Conservation (phyloP, 2,113 vertebrate species). For the Tilapia sparmanii region DNA sequence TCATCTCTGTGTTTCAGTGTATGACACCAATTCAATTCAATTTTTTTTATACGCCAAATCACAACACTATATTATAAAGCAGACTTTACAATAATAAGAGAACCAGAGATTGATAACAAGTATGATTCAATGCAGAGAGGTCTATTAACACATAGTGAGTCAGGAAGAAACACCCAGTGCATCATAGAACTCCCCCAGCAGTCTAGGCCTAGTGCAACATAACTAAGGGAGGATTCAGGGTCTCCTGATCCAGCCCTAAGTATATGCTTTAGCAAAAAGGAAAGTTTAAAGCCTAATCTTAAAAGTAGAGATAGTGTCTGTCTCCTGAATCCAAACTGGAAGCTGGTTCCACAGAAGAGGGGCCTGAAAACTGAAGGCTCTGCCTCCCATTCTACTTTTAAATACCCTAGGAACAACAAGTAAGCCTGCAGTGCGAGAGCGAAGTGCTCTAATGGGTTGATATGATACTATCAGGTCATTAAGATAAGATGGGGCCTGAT, state of each 20-base stretch:
- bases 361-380: background rate
- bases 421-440: accelerated
- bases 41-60: no score
- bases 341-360: accelerated
- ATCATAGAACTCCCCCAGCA: background rate
- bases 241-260: accelerated
- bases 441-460: background rate
- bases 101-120: background rate
- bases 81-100: no score
- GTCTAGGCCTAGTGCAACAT: accelerated
- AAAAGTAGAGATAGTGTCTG: accelerated
- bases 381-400: accelerated
- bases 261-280: background rate
- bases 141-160: background rate
- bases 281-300: background rate
- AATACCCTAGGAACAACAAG: background rate
- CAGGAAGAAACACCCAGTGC: background rate
- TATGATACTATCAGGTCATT: background rate
- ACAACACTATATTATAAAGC: no score
- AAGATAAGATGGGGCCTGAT: background rate
- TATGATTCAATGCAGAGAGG: background rate
- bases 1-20: no score
- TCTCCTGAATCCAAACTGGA: background rate
- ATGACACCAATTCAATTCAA: no score
- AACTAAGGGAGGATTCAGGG: background rate